phyloP scores from a whole-genome alignment of 2,113 vertebrate species.

The Monopterus albus region DNA sequence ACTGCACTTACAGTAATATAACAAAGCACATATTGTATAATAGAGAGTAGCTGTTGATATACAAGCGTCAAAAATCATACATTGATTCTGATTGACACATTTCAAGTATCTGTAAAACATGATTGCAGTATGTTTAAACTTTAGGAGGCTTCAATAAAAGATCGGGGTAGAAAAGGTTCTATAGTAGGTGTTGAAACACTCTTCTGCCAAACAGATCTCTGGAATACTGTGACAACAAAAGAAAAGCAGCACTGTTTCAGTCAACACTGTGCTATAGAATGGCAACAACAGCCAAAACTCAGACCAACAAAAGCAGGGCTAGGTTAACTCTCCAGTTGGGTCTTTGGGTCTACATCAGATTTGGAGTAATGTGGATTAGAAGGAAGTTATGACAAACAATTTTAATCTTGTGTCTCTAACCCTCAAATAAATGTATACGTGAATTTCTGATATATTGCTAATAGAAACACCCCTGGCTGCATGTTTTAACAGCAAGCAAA shows the following conservation, averaged over 20 bases:
- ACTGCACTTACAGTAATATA: conserved; percentile 74
- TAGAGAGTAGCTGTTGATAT: conserved; percentile 54
- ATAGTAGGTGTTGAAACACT: conserved; percentile 22
- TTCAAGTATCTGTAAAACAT: conserved; percentile 63
- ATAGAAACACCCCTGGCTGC: conserved; percentile 21
- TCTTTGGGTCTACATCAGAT: neutral
- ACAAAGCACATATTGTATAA: conserved; percentile 64
- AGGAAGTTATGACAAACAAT: conserved; percentile 20
- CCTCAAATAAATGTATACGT: conserved; percentile 12
- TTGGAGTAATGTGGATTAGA: neutral
- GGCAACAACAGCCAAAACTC: conserved; percentile 7
- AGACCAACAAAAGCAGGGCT: neutral
- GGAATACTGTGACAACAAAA: conserved; percentile 45
- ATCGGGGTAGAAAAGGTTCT: conserved; percentile 24
- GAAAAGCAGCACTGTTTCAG: conserved; percentile 12
- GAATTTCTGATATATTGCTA: conserved; percentile 31
- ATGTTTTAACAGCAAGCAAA: conserved; percentile 43
- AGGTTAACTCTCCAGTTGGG: neutral
- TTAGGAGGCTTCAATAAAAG: conserved; percentile 27
- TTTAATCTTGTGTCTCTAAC: conserved; percentile 4
- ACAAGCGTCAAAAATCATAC: conserved; percentile 41
- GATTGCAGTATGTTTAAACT: conserved; percentile 16
- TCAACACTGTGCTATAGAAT: conserved; percentile 17
- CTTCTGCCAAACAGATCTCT: conserved; percentile 27
- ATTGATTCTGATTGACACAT: conserved; percentile 46